phyloP scores from a whole-genome alignment of 2,113 vertebrate genomes.

The Rafetus swinhoei region DNA sequence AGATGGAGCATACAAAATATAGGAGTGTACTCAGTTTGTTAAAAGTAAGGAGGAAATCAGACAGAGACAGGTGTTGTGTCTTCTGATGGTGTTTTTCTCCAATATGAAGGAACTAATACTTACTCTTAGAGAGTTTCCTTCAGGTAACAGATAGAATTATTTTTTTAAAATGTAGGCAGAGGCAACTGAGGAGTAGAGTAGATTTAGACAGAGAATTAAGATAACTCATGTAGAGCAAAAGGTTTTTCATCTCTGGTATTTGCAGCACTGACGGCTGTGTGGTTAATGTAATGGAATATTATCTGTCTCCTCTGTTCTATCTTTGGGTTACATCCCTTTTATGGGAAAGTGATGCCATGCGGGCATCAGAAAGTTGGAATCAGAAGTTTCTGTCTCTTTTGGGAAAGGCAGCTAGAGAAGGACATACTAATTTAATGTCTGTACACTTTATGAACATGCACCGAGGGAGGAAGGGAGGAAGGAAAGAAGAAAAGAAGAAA shows the following conservation, averaged over 20 bases:
- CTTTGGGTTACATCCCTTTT: neutral
- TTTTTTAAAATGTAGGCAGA: neutral
- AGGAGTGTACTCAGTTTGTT: neutral
- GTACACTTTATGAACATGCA: neutral
- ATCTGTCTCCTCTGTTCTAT: neutral
- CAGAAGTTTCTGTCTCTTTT: neutral
- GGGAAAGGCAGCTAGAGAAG: neutral
- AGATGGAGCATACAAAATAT: neutral
- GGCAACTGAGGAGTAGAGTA: neutral
- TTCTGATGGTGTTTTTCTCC: neutral
- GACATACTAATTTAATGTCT: neutral
- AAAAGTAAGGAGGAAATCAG: neutral
- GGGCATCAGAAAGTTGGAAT: neutral
- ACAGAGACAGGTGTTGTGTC: neutral
- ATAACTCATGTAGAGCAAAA: neutral
- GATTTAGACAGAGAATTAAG: neutral
- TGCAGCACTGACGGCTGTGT: accelerated
- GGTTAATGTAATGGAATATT: neutral
- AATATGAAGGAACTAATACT: neutral
- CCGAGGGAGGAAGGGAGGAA: neutral
- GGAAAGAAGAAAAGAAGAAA: neutral
- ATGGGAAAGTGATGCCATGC: neutral
- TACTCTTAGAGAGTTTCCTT: neutral
- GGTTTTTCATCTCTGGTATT: neutral
- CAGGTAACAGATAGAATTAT: neutral